Evolutionary conservation across 2,797 vertebrate species (phyloP).

Genomic region (Micromesistius poutassou): DNA sequence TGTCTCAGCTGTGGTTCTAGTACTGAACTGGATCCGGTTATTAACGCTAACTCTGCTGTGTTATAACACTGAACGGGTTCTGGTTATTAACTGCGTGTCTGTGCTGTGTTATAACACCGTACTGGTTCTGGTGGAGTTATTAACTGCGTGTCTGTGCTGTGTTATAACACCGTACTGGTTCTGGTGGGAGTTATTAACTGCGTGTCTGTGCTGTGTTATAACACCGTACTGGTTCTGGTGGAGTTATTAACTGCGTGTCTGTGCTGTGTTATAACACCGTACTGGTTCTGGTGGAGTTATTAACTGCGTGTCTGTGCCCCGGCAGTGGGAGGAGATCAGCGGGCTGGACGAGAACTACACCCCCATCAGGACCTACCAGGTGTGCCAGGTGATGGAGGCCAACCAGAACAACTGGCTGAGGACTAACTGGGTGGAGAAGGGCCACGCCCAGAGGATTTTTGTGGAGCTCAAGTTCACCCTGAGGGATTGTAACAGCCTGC

Average conservation of each 20-base stretch:
- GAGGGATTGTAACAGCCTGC: conserved; percentile 99
- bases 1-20: background rate
- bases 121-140: too few relatives aligned
- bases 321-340: conserved; percentile 99
- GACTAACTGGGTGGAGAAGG: conserved; percentile 99
- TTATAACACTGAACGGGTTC: too few relatives aligned
- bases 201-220: background rate
- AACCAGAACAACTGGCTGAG: conserved; percentile 99
- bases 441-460: conserved; percentile 99
- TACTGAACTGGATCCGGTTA: too few relatives aligned
- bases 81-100: too few relatives aligned
- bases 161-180: too few relatives aligned
- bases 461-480: conserved; percentile 99
- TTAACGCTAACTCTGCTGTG: too few relatives aligned
- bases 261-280: background rate
- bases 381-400: conserved; percentile 99
- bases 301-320: background rate
- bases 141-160: too few relatives aligned
- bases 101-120: background rate
- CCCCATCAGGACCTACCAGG: conserved; percentile 98
- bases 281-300: too few relatives aligned
- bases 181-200: too few relatives aligned
- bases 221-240: too few relatives aligned
- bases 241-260: too few relatives aligned
- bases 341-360: conserved; percentile 99